A percentile compares a stretch with the other conserved stretches of the same genome.
Conservation (phyloP, 2,113 vertebrate genomes). For the Heterochromis multidens region DNA sequence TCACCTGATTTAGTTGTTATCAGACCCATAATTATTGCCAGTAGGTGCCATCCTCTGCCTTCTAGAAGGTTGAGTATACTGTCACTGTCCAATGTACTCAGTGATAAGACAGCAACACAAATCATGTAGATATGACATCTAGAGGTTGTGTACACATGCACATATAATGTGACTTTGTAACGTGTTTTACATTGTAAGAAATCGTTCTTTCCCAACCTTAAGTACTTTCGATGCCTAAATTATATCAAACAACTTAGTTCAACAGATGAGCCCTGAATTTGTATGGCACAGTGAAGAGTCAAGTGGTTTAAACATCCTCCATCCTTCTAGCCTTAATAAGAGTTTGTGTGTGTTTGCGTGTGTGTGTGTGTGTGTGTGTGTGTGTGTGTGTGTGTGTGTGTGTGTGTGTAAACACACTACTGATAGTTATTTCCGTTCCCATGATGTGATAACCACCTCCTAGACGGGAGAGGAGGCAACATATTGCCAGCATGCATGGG, state of each 20-base stretch:
- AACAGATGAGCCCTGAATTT: background rate
- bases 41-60: background rate
- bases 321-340: background rate
- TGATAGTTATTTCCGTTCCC: background rate
- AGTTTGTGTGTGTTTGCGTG: background rate
- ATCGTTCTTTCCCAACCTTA: background rate
- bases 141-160: background rate
- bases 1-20: background rate
- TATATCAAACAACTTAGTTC: background rate
- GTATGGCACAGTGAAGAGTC: background rate
- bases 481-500: background rate
- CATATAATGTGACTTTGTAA: background rate
- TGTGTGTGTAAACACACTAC: background rate
- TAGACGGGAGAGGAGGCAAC: background rate
- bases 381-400: no score
- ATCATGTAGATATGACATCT: background rate
- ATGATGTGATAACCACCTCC: background rate
- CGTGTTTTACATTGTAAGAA: background rate
- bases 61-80: background rate
- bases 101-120: background rate
- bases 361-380: no score
- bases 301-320: background rate
- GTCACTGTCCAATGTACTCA: background rate
- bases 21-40: background rate
- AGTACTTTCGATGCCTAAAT: background rate